Base-by-base conservation (phyloP, 2,888 invertebrate species). In the Mesorhabditis belari region DNA sequence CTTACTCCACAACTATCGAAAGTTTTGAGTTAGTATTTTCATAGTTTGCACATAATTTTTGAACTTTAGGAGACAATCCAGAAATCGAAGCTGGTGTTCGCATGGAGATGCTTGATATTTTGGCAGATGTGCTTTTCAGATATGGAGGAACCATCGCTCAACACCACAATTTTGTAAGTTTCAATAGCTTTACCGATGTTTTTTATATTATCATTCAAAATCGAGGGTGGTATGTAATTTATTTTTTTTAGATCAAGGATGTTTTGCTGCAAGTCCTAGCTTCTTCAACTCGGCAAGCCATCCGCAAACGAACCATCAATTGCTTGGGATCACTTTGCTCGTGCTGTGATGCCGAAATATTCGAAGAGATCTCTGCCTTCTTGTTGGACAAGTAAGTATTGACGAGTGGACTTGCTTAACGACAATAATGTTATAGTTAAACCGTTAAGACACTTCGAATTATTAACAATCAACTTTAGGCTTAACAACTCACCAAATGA, bases 61-160 rank as follows among this genome's bases (percentile, higher is more conserved):
- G 12, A 35, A 35, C n/a, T 35, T 35, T 35, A n/a, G 44, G 12
- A 35, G 44, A 35, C 44, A 9, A 35, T 9, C 12, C 12, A 9
- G n/a, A 35, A 9, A n/a, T 35, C 44, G 44, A 35, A 17, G 12
- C 44, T 9, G 12, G 12, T n/a, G n/a, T 35, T n/a, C 44, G 44
- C 82, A 84, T 98, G 24, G 98, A 98, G 84, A 93, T 95, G 53
- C 84, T 98, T 59, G 98, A 98, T 81, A 96, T 98, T 76, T 85
- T 98, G 44, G 90, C 92, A 4, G 96, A 96, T 83, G 83, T 98
- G 67, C 83, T 98, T 5, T 90, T 91, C 64, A 87, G 95, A 78
- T 98, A 95, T 86, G 96, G 96, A 67, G 59, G 51, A 3, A 29
- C 58, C 17, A 54, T 66, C 25, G 21, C 35, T 24, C n/a, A 25